Percentiles rank a stretch among this genome's conserved stretches.
Evolutionary conservation across 2,888 invertebrate species (phyloP).

Genomic region (Tenthredo amoena): DNA sequence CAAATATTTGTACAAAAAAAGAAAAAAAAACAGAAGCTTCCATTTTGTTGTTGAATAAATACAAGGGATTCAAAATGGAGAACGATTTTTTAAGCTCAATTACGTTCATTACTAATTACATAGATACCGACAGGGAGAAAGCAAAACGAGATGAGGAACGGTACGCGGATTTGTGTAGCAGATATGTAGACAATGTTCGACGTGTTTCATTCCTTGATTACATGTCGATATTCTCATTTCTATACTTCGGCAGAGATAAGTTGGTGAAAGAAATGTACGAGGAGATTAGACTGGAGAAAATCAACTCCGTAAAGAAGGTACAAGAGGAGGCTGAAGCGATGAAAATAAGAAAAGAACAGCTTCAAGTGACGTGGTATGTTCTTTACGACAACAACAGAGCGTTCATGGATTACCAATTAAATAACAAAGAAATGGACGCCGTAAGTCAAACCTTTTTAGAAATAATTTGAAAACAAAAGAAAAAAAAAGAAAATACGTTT

Average conservation of each 20-base stretch:
- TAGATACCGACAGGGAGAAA: conserved; percentile 63
- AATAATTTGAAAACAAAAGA: neutral
- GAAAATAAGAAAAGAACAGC: conserved; percentile 66
- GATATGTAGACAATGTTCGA: neutral
- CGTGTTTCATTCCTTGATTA: neutral
- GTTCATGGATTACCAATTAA: conserved; percentile 63
- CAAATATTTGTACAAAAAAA: neutral
- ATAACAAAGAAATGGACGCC: conserved; percentile 65
- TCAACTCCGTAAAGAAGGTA: conserved; percentile 61
- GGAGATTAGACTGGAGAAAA: conserved; percentile 68
- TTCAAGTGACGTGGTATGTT: conserved; percentile 64
- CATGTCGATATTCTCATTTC: neutral
- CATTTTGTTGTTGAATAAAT: neutral
- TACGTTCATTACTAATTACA: conserved; percentile 67
- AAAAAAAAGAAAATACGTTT: neutral
- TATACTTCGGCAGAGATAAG: conserved; percentile 61
- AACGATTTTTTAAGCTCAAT: conserved; percentile 65
- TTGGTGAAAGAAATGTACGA: conserved; percentile 70
- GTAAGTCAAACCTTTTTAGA: conserved; percentile 61
- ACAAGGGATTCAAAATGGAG: conserved; percentile 56
- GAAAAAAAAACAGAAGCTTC: neutral
- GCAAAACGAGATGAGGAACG: conserved; percentile 65
- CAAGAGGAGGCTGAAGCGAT: conserved; percentile 65
- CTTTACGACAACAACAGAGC: conserved; percentile 63
- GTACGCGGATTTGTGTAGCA: conserved; percentile 55